A percentile compares a stretch with the other conserved stretches of the same genome.
phyloP scores from a whole-genome alignment of 2,888 invertebrate species.

The Tupiocoris notatus region DNA sequence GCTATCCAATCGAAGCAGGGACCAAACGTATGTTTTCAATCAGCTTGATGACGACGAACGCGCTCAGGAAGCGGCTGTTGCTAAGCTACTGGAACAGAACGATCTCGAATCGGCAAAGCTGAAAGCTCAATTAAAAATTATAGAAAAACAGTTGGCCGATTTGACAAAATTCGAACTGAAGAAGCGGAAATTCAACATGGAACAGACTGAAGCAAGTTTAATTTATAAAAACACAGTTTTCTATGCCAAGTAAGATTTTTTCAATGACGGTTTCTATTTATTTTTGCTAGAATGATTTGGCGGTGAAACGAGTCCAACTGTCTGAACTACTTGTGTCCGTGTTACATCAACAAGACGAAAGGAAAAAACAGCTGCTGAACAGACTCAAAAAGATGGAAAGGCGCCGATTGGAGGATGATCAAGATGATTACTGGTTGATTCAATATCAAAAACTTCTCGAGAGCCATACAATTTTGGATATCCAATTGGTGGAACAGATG shows the following conservation, averaged over 20 bases:
- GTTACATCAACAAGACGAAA: slow-evolving; percentile 65
- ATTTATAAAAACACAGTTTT: too few species aligned
- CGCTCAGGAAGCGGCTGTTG: slow-evolving; percentile 70
- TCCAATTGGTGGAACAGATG: slow-evolving; percentile 66
- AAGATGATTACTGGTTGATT: slow-evolving; percentile 65
- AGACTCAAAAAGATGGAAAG: slow-evolving; percentile 72
- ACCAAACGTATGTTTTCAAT: slow-evolving; percentile 61
- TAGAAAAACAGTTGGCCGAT: slow-evolving; percentile 69
- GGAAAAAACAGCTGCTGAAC: slow-evolving; percentile 65
- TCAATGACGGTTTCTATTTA: too few species aligned
- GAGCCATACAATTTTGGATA: slow-evolving; percentile 65
- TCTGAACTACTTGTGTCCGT: slow-evolving; percentile 68
- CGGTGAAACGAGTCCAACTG: slow-evolving; percentile 66
- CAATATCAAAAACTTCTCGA: slow-evolving; percentile 83
- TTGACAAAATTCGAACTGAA: slow-evolving; percentile 73
- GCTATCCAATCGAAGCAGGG: slow-evolving; percentile 55
- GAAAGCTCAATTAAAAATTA: slow-evolving; percentile 66
- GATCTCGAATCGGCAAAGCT: slow-evolving; percentile 75
- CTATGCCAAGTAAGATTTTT: too few species aligned
- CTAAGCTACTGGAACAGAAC: slow-evolving; percentile 67
- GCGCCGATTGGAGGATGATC: slow-evolving; percentile 51
- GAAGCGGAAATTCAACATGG: slow-evolving; percentile 65
- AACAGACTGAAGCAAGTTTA: slow-evolving; percentile 63
- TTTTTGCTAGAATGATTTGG: slow-evolving; percentile 64
- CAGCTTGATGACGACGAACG: slow-evolving; percentile 68